Evolutionary conservation across 2,888 invertebrate genomes (phyloP).

Genomic region (Colostygia pectinataria): DNA sequence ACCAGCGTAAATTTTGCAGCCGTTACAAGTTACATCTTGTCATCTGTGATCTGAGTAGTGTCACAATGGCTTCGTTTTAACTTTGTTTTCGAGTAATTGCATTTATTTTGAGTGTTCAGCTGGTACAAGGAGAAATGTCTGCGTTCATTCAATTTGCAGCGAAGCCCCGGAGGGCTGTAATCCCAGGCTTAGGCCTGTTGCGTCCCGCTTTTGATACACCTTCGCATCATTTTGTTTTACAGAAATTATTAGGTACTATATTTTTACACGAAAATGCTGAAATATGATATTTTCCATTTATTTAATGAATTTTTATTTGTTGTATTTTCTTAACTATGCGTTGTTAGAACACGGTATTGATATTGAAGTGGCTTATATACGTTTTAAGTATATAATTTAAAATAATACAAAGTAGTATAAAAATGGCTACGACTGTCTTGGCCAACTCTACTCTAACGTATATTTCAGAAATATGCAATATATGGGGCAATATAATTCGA

Average conservation of each 20-base stretch:
- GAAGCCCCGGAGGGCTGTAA: constrained; percentile 77
- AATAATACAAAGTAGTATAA: no score
- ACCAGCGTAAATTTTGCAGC: no score
- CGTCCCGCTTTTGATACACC: constrained; percentile 64
- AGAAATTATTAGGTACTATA: background rate
- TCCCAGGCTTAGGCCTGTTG: constrained; percentile 73
- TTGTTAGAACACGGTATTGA: no score
- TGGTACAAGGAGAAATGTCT: constrained; percentile 53
- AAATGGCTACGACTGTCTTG: no score
- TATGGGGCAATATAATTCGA: no score
- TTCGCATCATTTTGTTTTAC: constrained; percentile 23
- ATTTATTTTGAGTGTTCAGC: constrained; percentile 53
- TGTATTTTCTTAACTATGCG: no score
- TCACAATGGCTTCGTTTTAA: constrained; percentile 34
- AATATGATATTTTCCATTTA: background rate
- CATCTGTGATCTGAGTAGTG: background rate
- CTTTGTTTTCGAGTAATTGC: constrained; percentile 44
- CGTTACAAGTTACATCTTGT: no score
- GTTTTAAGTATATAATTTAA: no score
- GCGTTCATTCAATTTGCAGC: constrained; percentile 75
- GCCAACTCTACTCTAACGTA: no score
- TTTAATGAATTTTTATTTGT: no score
- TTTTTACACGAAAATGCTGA: background rate
- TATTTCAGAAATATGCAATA: no score
- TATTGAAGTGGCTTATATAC: no score